Conservation (phyloP, 2,797 vertebrate species). For the Microctenopoma stevenorrisi region DNA sequence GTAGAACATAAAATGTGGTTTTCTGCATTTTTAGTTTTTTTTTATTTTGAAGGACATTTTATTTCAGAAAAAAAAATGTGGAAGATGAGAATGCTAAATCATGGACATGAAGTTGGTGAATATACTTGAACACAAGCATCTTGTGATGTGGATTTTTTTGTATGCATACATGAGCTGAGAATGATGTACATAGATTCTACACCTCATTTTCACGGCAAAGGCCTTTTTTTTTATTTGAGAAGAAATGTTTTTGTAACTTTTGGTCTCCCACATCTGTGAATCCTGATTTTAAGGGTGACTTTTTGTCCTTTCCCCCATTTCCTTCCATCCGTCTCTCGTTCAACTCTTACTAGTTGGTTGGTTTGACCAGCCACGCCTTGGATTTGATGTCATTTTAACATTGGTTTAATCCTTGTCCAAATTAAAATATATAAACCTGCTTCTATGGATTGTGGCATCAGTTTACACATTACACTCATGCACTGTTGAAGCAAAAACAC, state of each 20-base stretch:
- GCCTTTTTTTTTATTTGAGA: slow-evolving; percentile 80
- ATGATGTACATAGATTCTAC: slow-evolving; percentile 82
- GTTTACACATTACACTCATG: slow-evolving; percentile 28
- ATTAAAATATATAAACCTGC: slow-evolving; percentile 89
- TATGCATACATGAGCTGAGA: slow-evolving; percentile 83
- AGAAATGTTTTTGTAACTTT: slow-evolving; percentile 82
- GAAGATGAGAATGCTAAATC: slow-evolving; percentile 81
- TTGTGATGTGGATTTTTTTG: slow-evolving; percentile 84
- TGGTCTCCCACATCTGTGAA: slow-evolving; percentile 82
- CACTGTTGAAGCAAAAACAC: no score
- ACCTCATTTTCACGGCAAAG: slow-evolving; percentile 83
- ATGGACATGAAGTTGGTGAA: slow-evolving; percentile 81
- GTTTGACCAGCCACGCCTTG: slow-evolving; percentile 73
- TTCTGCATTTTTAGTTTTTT: slow-evolving; percentile 86
- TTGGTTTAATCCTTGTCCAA: slow-evolving; percentile 88
- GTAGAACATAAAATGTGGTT: slow-evolving; percentile 90
- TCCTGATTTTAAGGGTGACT: slow-evolving; percentile 80
- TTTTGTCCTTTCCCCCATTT: slow-evolving; percentile 35
- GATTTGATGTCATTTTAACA: slow-evolving; percentile 85
- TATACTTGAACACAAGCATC: slow-evolving; percentile 87
- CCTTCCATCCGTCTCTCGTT: slow-evolving; percentile 71
- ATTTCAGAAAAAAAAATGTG: slow-evolving; percentile 76
- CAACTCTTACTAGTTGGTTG: slow-evolving; percentile 75
- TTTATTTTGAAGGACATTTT: slow-evolving; percentile 86
- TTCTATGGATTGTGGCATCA: slow-evolving; percentile 42